Conservation (phyloP, 1,140 invertebrate species). For the Megalopta genalis region DNA sequence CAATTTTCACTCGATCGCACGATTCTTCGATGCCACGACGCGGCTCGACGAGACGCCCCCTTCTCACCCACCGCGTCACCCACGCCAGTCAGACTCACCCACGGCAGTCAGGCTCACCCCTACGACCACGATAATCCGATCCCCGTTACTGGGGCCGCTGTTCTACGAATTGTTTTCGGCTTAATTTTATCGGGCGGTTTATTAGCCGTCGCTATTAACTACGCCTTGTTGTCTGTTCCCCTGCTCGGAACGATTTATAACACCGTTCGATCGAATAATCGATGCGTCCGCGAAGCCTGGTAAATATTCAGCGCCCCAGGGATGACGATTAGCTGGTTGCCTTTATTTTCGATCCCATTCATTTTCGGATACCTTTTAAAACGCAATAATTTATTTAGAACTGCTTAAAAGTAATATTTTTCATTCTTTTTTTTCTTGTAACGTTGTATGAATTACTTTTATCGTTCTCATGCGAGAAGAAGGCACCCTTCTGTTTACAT, state of each 20-base stretch:
- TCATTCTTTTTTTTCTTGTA: too few species aligned
- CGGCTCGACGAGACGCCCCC: not conserved
- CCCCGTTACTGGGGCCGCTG: not conserved
- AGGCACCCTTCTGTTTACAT: too few species aligned
- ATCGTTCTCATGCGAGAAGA: too few species aligned
- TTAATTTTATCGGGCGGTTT: not conserved
- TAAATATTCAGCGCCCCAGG: too few species aligned
- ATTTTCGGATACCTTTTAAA: too few species aligned
- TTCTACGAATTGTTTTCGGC: not conserved
- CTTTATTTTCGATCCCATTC: too few species aligned
- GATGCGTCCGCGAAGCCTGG: not conserved
- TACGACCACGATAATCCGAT: constrained; percentile 8
- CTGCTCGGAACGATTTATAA: not conserved
- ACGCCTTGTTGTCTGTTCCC: not conserved
- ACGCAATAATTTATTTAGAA: too few species aligned
- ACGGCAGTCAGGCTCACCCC: not conserved
- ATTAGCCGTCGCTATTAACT: not conserved
- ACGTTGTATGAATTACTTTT: too few species aligned
- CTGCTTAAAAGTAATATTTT: too few species aligned
- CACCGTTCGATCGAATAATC: not conserved
- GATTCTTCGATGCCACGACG: constrained; percentile 3
- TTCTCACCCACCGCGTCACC: not conserved
- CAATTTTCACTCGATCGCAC: constrained; percentile 46
- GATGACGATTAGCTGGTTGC: too few species aligned
- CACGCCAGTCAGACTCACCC: not conserved